phyloP scores from a whole-genome alignment of 1,140 invertebrate species.

The Himalopsyche phryganea region DNA sequence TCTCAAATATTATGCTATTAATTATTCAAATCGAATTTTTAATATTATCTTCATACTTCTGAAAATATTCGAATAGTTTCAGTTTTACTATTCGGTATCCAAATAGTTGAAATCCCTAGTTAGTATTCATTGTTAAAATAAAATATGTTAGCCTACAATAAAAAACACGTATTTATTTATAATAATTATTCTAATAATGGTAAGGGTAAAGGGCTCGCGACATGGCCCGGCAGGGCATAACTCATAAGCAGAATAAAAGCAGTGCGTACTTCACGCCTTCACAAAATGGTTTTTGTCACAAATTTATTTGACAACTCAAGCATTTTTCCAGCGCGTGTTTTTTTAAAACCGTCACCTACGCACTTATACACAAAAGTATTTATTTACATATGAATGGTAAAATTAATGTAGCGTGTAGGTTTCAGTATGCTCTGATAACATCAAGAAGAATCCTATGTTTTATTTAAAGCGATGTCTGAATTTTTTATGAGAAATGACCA shows the following conservation, averaged over 20 bases:
- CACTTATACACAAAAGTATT: conserved; percentile 4
- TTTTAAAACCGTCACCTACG: conserved; percentile 2
- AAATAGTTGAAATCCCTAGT: no score
- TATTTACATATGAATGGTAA: conserved; percentile 9
- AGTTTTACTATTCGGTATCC: no score
- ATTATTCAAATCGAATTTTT: no score
- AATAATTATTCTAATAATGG: not conserved
- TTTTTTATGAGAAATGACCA: not conserved
- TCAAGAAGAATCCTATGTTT: not conserved
- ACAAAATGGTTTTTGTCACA: not conserved
- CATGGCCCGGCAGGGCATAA: no score
- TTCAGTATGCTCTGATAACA: not conserved
- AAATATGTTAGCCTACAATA: no score
- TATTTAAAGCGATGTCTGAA: not conserved
- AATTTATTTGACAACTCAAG: not conserved
- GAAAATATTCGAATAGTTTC: no score
- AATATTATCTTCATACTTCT: no score
- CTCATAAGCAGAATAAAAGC: not conserved
- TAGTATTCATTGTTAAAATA: no score
- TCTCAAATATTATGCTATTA: no score
- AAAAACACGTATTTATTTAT: not conserved
- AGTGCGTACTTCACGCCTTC: not conserved
- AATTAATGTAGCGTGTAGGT: conserved; percentile 4
- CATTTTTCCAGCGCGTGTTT: not conserved
- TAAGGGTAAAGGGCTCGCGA: not conserved